Evolutionary conservation across 2,113 vertebrate species (phyloP), one percentile per base, ranked within the genome.

Genomic region (Machaerirhynchus nigripectus): DNA sequence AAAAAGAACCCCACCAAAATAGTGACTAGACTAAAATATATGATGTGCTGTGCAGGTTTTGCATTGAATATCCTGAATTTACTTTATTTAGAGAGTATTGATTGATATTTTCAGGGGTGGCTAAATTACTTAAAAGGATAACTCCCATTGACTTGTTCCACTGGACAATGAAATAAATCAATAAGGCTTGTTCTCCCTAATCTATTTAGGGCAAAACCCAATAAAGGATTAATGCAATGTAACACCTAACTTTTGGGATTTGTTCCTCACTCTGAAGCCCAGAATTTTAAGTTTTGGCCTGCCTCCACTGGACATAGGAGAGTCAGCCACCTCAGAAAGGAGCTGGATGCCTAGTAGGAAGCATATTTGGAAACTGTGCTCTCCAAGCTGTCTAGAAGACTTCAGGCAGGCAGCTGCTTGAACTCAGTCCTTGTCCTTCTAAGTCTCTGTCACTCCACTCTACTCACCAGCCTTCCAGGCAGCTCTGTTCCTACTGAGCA

Each of bases 41-140:
- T 39, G 3, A 50, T 52, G 23, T 47, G 26, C 22, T 68, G 17
- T 67, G 37, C 49, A 78, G 64, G 28, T 77, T 96, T 92, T 96
- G 79, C 83, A 90, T 81, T 78, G 39, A 77, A 84, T 75, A 78
- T 30, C 59, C 64, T 90, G 64, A 49, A 81, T 94, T 95, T 93
- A 75, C 63, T 95, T 86, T 56, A 75, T 71, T 92, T 60, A 86
- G 24, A 75, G 42, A 70, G 31, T 75, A 87, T 90, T 0, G 86
- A 97, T 86, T 46, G 40, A n/a, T 56, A 81, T 90, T 93, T 96
- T 93, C 79, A 87, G 64, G n/a, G 28, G 15, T 80, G 35, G 42
- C 20, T 84, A 88, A 95, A 95, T 92, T 68, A 75, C 68, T 95
- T 95, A 60, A 80, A 90, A 88, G 56, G 92, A 93, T 93, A 90